These are phyloP conservation scores for Limenitis camilla DNA, from an alignment of 2,888 invertebrate genomes.

Conservation along the genomic window DNA sequence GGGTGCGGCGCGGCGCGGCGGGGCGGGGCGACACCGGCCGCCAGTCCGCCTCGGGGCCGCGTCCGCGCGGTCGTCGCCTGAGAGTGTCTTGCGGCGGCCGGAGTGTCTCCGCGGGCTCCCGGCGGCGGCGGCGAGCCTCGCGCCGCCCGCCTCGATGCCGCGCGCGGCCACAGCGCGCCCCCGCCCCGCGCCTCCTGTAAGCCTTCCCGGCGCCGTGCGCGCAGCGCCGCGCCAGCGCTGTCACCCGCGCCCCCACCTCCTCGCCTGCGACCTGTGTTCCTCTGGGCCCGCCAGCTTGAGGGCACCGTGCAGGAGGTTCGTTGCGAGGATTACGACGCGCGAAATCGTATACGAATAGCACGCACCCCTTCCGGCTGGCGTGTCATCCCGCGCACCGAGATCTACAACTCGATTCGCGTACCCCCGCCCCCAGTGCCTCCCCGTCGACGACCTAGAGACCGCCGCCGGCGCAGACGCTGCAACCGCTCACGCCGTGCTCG, in stretches of 20 bases:
- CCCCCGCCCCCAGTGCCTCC: constrained; percentile 38
- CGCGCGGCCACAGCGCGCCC: constrained; percentile 37
- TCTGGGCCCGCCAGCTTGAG: constrained; percentile 88
- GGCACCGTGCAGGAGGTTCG: constrained; percentile 87
- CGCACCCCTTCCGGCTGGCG: constrained; percentile 89
- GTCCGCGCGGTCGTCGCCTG: constrained; percentile 69
- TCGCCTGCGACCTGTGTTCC: constrained; percentile 86
- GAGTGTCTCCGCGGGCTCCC: constrained; percentile 65
- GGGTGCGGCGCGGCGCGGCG: constrained; percentile 37
- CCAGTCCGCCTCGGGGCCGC: constrained; percentile 69
- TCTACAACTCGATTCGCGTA: constrained; percentile 64
- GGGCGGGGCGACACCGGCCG: constrained; percentile 39
- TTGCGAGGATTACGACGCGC: constrained; percentile 90
- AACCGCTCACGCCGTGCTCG: constrained; percentile 28
- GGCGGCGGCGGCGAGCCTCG: constrained; percentile 71
- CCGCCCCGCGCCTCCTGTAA: constrained; percentile 56
- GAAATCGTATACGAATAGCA: constrained; percentile 87
- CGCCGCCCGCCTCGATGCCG: constrained; percentile 77
- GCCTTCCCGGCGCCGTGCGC: constrained; percentile 67
- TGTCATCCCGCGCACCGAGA: constrained; percentile 85
- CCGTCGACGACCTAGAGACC: constrained; percentile 30
- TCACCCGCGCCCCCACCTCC: constrained; percentile 72
- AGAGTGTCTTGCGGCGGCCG: constrained; percentile 57
- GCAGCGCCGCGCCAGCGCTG: constrained; percentile 55
- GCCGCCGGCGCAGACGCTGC: constrained; percentile 34